phyloP scores from a whole-genome alignment of 2,113 vertebrate species.

The Psephotus haematonotus region DNA sequence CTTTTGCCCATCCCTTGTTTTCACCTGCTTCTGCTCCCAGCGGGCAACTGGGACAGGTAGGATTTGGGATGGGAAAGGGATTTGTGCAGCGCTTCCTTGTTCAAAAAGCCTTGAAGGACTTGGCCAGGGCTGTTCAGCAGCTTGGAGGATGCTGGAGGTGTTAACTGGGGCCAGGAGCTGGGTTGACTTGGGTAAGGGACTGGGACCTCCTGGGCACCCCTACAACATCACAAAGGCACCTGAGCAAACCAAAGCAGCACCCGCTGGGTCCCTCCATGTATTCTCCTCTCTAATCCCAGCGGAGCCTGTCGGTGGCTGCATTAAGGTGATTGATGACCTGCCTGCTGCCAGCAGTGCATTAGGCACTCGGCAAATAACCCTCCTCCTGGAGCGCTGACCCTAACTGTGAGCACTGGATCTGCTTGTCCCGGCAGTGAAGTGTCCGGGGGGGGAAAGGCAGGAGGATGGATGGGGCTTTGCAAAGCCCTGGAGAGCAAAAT shows the following conservation, averaged over 20 bases:
- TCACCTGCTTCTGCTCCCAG: not conserved
- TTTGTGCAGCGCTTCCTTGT: not conserved
- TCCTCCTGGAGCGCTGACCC: not conserved
- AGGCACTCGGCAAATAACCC: not conserved
- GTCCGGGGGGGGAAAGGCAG: not conserved
- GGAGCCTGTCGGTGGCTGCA: not conserved
- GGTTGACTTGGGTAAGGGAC: not conserved
- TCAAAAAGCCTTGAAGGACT: not conserved
- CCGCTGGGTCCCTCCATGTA: not conserved
- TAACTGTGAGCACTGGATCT: not conserved
- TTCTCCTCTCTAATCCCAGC: not conserved
- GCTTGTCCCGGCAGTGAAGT: rapidly evolving
- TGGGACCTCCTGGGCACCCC: not conserved
- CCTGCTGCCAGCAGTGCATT: not conserved
- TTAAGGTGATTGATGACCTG: not conserved
- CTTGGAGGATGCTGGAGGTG: not conserved
- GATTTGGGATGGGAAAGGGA: not conserved
- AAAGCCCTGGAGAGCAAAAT: not conserved
- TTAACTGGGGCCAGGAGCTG: not conserved
- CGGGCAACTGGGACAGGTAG: rapidly evolving
- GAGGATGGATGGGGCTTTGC: not conserved
- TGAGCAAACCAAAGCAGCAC: not conserved
- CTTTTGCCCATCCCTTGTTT: not conserved
- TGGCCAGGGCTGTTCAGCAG: not conserved
- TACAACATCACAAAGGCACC: rapidly evolving